These are phyloP conservation scores for Petrocephalus microphthalmus DNA, from an alignment of 2,113 vertebrate species.

Conservation along the genomic window DNA sequence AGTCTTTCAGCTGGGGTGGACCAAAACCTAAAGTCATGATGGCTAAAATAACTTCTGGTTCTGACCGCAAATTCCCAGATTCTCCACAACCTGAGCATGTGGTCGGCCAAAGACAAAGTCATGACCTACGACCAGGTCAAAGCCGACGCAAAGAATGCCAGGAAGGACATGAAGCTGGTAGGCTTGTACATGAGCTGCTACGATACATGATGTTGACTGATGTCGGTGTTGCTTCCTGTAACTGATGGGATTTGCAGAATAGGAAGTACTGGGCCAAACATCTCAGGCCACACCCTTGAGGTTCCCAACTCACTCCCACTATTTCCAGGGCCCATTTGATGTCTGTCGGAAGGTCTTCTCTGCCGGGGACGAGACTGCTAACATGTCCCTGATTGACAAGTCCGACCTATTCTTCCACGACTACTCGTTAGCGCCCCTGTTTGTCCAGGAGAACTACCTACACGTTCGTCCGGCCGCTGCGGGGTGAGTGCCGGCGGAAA, in stretches of 20 bases:
- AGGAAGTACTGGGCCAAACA: neutral
- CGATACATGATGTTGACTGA: neutral
- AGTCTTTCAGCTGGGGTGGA: slow-evolving; percentile 5
- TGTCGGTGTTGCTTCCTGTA: neutral
- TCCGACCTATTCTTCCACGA: slow-evolving; percentile 95
- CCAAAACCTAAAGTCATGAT: neutral
- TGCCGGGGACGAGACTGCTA: slow-evolving; percentile 70
- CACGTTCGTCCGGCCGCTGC: slow-evolving; percentile 83
- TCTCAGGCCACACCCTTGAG: neutral
- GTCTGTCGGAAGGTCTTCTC: slow-evolving; percentile 89
- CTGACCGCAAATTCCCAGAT: slow-evolving; percentile 57
- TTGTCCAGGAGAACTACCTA: slow-evolving; percentile 92
- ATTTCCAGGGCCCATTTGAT: slow-evolving; percentile 83
- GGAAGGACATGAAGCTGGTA: slow-evolving; percentile 86
- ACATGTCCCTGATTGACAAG: slow-evolving; percentile 88
- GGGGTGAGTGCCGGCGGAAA: slow-evolving; percentile 60
- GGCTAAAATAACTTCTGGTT: neutral
- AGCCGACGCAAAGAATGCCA: slow-evolving; percentile 74
- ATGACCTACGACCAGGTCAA: slow-evolving; percentile 88
- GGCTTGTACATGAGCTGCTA: neutral
- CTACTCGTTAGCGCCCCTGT: slow-evolving; percentile 92
- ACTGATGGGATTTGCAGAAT: neutral
- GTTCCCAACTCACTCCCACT: neutral
- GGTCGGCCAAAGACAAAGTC: slow-evolving; percentile 80
- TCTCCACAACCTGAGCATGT: slow-evolving; percentile 95